Percentiles rank a stretch among this genome's conserved stretches.
phyloP scores from a whole-genome alignment of 2,888 invertebrate genomes.

The Nemurella pictetii region DNA sequence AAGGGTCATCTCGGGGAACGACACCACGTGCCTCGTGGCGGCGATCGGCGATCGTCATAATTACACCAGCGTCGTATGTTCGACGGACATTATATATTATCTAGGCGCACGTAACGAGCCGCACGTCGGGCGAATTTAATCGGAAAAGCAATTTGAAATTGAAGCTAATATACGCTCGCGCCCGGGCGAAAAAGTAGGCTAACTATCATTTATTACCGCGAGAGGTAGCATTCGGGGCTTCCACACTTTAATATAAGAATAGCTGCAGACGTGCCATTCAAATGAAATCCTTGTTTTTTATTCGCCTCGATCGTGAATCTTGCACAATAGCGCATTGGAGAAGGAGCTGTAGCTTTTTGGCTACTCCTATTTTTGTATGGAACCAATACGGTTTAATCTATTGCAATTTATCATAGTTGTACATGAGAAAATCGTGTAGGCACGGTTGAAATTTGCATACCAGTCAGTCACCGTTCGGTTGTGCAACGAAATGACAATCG shows the following conservation, averaged over 20 bases:
- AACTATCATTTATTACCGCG: not conserved
- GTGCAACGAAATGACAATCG: not conserved
- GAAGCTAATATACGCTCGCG: not conserved
- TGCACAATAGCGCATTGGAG: not conserved
- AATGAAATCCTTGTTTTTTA: not conserved
- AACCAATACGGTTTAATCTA: not conserved
- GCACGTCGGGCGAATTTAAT: not conserved
- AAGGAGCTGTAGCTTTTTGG: not conserved
- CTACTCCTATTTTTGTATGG: not conserved
- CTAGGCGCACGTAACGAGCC: not conserved
- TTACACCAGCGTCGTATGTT: not conserved
- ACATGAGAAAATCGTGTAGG: not conserved
- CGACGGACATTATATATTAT: not conserved
- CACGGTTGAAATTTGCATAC: not conserved
- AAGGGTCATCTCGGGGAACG: not conserved
- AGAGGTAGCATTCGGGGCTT: not conserved
- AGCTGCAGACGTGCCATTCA: not conserved
- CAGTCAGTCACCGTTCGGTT: not conserved
- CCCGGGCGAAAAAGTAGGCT: not conserved
- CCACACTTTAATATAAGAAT: not conserved
- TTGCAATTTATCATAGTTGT: not conserved
- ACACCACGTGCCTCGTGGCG: not conserved
- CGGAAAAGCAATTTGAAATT: not conserved
- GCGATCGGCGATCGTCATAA: not conserved
- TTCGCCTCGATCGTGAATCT: not conserved